These are phyloP conservation scores for Drosophila testacea DNA, from an alignment of 2,888 invertebrate species.

Conservation along the genomic window DNA sequence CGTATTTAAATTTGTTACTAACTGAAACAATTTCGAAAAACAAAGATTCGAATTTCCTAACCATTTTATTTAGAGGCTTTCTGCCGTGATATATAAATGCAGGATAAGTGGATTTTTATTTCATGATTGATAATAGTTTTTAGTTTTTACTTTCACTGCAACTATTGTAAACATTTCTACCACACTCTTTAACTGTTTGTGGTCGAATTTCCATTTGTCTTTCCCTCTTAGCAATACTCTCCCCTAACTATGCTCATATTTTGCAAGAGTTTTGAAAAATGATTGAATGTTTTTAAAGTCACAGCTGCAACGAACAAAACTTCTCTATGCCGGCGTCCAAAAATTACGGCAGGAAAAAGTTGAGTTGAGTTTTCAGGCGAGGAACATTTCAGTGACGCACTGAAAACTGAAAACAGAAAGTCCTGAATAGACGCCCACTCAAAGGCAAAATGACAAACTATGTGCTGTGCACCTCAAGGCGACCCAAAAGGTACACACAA, in stretches of 20 bases:
- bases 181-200: neutral
- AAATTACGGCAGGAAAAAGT: constrained; percentile 22
- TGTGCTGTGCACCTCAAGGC: constrained; percentile 37
- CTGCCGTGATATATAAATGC: too few species aligned
- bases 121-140: neutral
- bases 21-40: too few species aligned
- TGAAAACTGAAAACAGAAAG: constrained; percentile 26
- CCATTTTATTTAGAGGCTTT: too few species aligned
- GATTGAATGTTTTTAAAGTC: constrained; percentile 71
- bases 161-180: constrained; percentile 6
- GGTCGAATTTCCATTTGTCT: neutral
- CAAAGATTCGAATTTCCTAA: too few species aligned
- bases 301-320: constrained; percentile 57
- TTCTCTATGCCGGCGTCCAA: constrained; percentile 26
- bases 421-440: constrained; percentile 19
- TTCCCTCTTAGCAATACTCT: too few species aligned
- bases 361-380: constrained; percentile 14
- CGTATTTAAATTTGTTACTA: too few species aligned
- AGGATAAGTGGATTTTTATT: too few species aligned
- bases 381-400: constrained; percentile 21
- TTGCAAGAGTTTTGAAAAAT: constrained; percentile 44
- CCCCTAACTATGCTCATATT: constrained; percentile 20
- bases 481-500: constrained; percentile 34
- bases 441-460: constrained; percentile 44
- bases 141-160: neutral